A percentile compares a stretch with the other conserved stretches of the same genome.
Evolutionary conservation across 2,797 vertebrate species (phyloP).

Genomic region (Orientallactaga sibirica): DNA sequence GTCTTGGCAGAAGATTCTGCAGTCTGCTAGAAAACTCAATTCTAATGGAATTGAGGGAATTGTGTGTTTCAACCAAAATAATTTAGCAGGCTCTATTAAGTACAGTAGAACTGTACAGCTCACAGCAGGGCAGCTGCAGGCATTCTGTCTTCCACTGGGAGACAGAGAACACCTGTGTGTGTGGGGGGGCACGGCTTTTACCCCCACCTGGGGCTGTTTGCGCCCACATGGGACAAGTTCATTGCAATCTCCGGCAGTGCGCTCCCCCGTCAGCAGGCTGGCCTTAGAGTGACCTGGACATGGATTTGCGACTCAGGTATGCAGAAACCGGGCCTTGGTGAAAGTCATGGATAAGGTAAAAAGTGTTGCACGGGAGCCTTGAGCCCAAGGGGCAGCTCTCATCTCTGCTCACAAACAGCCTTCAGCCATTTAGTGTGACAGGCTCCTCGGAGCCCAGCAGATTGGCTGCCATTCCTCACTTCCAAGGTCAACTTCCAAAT

Average conservation of each 20-base stretch:
- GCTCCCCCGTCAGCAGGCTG: conserved; percentile 61
- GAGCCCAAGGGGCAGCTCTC: neutral
- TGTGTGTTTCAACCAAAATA: conserved; percentile 89
- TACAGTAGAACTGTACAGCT: conserved; percentile 91
- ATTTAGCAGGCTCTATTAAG: conserved; percentile 86
- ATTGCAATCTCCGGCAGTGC: neutral
- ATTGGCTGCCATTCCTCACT: conserved; percentile 5
- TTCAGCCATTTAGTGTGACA: neutral
- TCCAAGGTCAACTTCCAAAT: neutral
- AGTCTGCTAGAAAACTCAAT: conserved; percentile 94
- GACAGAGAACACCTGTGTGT: conserved; percentile 73
- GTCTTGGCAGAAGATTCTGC: conserved; percentile 93
- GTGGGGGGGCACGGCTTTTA: neutral
- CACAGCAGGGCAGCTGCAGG: conserved; percentile 91
- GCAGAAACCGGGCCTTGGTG: conserved; percentile 42
- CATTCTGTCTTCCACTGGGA: conserved; percentile 84
- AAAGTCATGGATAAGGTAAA: conserved; percentile 46
- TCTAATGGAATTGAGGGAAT: conserved; percentile 94
- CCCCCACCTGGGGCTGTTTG: neutral
- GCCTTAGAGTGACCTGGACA: conserved; percentile 61
- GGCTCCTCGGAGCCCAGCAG: conserved; percentile 35
- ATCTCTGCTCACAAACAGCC: neutral
- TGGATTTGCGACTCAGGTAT: neutral
- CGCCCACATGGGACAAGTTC: neutral
- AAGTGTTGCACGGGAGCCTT: neutral